phyloP scores from a whole-genome alignment of 2,888 invertebrate species.

The Gisinianus flammeolus region DNA sequence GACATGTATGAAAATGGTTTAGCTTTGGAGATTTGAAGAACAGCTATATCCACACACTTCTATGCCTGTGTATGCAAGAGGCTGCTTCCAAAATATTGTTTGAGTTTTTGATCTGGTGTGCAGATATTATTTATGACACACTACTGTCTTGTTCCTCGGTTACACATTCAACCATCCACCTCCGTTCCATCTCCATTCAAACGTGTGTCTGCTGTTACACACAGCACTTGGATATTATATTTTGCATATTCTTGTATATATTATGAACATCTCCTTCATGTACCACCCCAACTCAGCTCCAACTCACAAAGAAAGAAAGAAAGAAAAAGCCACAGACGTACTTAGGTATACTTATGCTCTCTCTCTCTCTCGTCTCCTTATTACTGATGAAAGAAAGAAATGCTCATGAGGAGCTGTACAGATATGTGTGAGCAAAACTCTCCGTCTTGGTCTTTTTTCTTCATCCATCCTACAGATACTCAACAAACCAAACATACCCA shows the following conservation, averaged over 20 bases:
- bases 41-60: conserved; percentile 13
- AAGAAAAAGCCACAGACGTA: not conserved
- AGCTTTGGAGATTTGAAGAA: too few species aligned
- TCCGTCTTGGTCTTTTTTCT: not conserved
- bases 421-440: not conserved
- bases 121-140: conserved; percentile 53
- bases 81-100: conserved; percentile 44
- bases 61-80: conserved; percentile 5
- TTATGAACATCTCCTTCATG: too few species aligned
- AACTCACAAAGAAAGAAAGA: not conserved
- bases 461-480: not conserved
- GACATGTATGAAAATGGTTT: too few species aligned
- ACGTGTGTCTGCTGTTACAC: not conserved
- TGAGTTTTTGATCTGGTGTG: conserved; percentile 45
- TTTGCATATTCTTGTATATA: not conserved
- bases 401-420: conserved; percentile 1
- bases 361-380: not conserved
- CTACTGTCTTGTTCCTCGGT: conserved; percentile 44
- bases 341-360: not conserved
- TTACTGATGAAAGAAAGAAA: conserved; percentile 27
- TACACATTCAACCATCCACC: conserved; percentile 38
- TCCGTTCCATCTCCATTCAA: conserved; percentile 20
- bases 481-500: not conserved
- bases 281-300: not conserved
- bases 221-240: not conserved